Conservation (phyloP, 2,888 invertebrate genomes). For the Brassicogethes aeneus region DNA sequence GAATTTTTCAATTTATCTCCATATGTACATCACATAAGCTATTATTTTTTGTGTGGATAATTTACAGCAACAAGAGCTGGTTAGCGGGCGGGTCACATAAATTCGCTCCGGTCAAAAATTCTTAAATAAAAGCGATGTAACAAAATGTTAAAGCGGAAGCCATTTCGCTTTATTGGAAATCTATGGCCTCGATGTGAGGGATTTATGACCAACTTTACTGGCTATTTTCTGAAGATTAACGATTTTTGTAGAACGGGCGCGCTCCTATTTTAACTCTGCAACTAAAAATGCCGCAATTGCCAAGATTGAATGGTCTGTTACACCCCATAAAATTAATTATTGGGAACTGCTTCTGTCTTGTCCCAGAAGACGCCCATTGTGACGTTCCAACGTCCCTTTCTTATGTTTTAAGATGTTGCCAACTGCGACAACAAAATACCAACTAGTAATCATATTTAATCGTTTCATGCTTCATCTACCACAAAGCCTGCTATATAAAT, state of each 20-base stretch:
- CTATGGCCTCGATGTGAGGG: constrained; percentile 25
- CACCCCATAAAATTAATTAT: background rate
- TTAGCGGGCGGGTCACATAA: too few species aligned
- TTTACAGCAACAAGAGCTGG: too few species aligned
- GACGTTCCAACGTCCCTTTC: too few species aligned
- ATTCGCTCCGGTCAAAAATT: constrained; percentile 21
- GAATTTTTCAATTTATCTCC: background rate
- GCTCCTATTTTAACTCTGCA: constrained; percentile 5
- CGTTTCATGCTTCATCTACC: too few species aligned
- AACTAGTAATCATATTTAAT: too few species aligned
- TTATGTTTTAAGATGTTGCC: too few species aligned
- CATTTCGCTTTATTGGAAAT: constrained; percentile 29
- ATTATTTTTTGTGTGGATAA: too few species aligned
- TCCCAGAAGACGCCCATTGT: too few species aligned
- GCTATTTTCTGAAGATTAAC: constrained; percentile 29
- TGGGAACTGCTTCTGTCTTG: too few species aligned
- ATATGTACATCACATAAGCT: background rate
- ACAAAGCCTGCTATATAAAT: too few species aligned
- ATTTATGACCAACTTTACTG: constrained; percentile 30
- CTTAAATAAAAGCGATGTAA: constrained; percentile 23
- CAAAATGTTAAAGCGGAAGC: constrained; percentile 27
- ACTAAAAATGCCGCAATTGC: background rate
- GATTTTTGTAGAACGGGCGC: constrained; percentile 12
- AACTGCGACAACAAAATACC: too few species aligned
- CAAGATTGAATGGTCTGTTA: background rate